Base-by-base conservation (phyloP, 2,888 invertebrate species). In the Anthrax anthrax region DNA sequence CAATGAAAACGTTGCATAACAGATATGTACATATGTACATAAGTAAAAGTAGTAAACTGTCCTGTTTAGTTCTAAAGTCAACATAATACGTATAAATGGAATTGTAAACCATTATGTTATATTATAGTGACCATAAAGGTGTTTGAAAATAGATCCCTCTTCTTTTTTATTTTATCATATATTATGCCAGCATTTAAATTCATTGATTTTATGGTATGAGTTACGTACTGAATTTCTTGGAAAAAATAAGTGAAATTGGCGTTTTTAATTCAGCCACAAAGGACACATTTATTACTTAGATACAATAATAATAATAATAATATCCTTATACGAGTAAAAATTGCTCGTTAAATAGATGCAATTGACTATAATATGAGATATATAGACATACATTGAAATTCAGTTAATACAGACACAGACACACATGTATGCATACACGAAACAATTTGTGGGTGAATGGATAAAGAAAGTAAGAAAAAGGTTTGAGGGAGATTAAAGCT, bases 271-370 rank as follows among this genome's bases (percentile, higher is more conserved):
- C 37, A 34, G 47, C 45, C 45, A 19, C 46, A 48, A 42, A 47
- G 48, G 50, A 47, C 42, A 44, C 48, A 43, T 46, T 47, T 46
- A 48, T 48, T 39, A 42, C 46, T 42, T 42, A 45, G 23, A 23
- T 23, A 8, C 5, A 23, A 23, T 23, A 23, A 8, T 6, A 23
- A 23, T 23, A 23, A 23, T 23, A 23, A 23, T 23, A 50, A 47
- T 46, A 44, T 39, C 44, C 37, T 43, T 44, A n/a, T n/a, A n/a
- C n/a, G n/a, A 44, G 42, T 44, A 48, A 48, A 48, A 48, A 44
- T 46, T 48, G 50, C 43, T 48, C 46, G 48, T 50, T 48, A 50
- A 50, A 42, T 48, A 48, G 46, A 47, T 48, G 46, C 50, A 50
- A 44, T 50, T 44, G 46, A 42, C 36, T 46, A 46, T 44, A 37